Conservation (phyloP, 1,140 invertebrate genomes). For the Spodoptera litura region DNA sequence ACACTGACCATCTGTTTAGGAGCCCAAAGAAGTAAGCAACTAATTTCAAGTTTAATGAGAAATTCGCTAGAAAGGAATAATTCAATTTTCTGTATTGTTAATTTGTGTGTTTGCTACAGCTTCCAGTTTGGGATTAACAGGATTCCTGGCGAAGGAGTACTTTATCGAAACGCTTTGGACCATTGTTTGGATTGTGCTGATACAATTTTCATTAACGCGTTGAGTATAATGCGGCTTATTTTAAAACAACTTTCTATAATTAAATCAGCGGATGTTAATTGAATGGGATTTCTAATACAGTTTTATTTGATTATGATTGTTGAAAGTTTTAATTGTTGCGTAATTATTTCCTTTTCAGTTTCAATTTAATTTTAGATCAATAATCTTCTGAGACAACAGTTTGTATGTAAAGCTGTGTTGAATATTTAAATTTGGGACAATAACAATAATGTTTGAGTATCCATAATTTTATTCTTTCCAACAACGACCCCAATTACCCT, state of each 20-base stretch:
- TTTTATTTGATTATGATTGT: slow-evolving; percentile 21
- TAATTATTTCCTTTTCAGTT: not conserved
- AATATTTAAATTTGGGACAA: slow-evolving; percentile 10
- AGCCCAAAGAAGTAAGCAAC: slow-evolving; percentile 62
- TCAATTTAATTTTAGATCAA: too few species aligned
- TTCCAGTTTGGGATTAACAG: slow-evolving; percentile 38
- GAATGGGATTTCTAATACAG: not conserved
- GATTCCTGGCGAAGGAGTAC: slow-evolving; percentile 27
- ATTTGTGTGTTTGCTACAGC: slow-evolving; percentile 63
- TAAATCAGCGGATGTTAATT: slow-evolving; percentile 10
- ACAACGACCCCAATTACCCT: slow-evolving; percentile 16
- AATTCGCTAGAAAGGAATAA: slow-evolving; percentile 69
- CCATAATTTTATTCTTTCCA: slow-evolving; percentile 19
- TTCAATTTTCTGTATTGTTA: slow-evolving; percentile 70
- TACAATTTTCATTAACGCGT: slow-evolving; percentile 26
- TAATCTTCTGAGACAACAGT: too few species aligned
- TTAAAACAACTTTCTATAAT: slow-evolving; percentile 32
- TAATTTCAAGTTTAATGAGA: slow-evolving; percentile 81
- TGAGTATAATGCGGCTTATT: slow-evolving; percentile 28
- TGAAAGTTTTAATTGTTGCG: not conserved
- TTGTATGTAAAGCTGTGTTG: not conserved
- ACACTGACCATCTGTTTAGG: slow-evolving; percentile 69
- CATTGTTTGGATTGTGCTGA: slow-evolving; percentile 33
- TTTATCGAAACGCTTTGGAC: slow-evolving; percentile 40
- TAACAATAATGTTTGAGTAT: slow-evolving; percentile 15